Evolutionary conservation across 2,888 invertebrate genomes (phyloP).

Genomic region (Eubasilissa splendida): DNA sequence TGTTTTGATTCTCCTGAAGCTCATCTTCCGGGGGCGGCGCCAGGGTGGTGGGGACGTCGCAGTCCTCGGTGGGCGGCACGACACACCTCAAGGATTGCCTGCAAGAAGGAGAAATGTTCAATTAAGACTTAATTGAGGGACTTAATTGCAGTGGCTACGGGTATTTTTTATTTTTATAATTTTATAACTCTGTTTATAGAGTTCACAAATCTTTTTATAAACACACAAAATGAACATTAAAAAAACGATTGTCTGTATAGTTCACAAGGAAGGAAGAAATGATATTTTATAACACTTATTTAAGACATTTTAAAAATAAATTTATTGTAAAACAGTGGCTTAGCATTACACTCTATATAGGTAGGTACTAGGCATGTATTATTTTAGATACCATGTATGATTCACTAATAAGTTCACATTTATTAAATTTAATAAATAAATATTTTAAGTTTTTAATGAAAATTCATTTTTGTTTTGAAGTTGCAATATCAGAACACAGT

Average conservation of each 20-base stretch:
- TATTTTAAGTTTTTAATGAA: not conserved
- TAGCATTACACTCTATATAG: too few species aligned
- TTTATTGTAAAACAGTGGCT: not conserved
- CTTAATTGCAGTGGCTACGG: not conserved
- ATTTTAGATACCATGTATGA: too few species aligned
- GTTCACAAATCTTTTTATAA: too few species aligned
- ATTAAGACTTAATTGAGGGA: too few species aligned
- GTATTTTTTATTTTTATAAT: not conserved
- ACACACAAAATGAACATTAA: too few species aligned
- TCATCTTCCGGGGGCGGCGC: slow-evolving; percentile 76
- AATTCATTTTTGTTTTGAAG: too few species aligned
- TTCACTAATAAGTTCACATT: not conserved
- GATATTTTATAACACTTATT: not conserved
- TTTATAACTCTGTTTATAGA: not conserved
- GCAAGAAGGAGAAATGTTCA: slow-evolving; percentile 36
- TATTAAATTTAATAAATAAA: not conserved
- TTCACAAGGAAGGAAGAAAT: not conserved
- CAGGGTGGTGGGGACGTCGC: slow-evolving; percentile 86
- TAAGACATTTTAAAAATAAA: not conserved
- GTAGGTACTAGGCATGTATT: too few species aligned
- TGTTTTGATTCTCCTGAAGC: slow-evolving; percentile 53
- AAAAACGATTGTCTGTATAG: too few species aligned
- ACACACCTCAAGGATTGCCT: slow-evolving; percentile 85
- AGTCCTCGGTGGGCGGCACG: slow-evolving; percentile 92
- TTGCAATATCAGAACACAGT: too few species aligned